Conservation (phyloP, 2,888 invertebrate genomes). For the Leptopilina myrica region DNA sequence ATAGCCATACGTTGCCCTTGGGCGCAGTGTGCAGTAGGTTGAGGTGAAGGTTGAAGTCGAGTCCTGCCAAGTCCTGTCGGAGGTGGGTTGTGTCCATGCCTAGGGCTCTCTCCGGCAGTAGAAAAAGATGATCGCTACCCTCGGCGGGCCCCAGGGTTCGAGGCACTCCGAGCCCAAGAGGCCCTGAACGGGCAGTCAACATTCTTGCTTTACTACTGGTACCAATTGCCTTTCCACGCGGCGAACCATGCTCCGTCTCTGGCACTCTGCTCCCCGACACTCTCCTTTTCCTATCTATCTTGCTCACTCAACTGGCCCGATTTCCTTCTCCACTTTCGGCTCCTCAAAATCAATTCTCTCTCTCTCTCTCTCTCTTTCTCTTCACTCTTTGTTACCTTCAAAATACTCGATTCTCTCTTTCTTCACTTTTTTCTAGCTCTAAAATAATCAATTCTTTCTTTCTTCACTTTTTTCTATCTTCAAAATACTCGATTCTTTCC, state of each 20-base stretch:
- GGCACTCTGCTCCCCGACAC: slow-evolving; percentile 27
- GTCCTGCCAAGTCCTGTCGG: slow-evolving; percentile 79
- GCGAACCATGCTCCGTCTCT: slow-evolving; percentile 44
- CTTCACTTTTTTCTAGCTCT: no score
- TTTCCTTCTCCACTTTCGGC: slow-evolving; percentile 2
- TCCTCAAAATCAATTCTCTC: no score
- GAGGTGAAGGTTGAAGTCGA: slow-evolving; percentile 78
- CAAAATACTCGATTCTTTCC: no score
- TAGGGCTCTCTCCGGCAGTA: slow-evolving; percentile 79
- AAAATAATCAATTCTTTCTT: neutral
- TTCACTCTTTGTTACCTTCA: no score
- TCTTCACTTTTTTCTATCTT: no score
- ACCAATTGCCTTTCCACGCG: slow-evolving; percentile 46
- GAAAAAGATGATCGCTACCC: slow-evolving; percentile 79
- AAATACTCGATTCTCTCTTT: no score
- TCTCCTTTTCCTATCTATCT: slow-evolving; percentile 42
- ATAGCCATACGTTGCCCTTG: slow-evolving; percentile 80
- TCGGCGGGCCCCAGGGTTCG: slow-evolving; percentile 76
- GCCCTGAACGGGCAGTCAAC: slow-evolving; percentile 72
- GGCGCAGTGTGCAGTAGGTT: slow-evolving; percentile 79
- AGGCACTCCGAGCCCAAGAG: slow-evolving; percentile 72
- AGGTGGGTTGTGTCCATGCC: slow-evolving; percentile 79
- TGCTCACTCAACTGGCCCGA: slow-evolving; percentile 30
- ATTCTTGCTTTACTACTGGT: slow-evolving; percentile 59
- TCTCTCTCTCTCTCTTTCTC: no score